Percentiles rank a stretch among this genome's conserved stretches.
Evolutionary conservation across 1,140 invertebrate genomes (phyloP).

Genomic region (Cherax destructor): DNA sequence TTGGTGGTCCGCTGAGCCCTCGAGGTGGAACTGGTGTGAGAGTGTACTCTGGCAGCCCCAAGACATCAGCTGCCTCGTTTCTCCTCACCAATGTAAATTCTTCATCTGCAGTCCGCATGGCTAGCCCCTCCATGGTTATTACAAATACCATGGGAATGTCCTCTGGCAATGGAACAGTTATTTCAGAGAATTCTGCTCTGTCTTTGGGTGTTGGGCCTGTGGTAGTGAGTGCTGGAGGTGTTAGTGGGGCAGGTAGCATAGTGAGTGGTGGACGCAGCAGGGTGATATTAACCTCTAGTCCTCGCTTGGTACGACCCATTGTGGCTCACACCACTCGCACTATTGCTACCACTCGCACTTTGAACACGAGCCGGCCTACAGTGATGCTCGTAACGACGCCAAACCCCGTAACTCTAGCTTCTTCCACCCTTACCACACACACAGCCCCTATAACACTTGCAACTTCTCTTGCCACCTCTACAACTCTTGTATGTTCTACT

Average conservation of each 20-base stretch:
- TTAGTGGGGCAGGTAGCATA: slow-evolving; percentile 2
- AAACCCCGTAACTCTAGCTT: neutral
- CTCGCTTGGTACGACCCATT: slow-evolving; percentile 43
- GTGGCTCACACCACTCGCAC: slow-evolving; percentile 7
- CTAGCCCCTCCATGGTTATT: slow-evolving; percentile 49
- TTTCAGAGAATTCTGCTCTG: slow-evolving; percentile 5
- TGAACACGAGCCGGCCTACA: slow-evolving; percentile 18
- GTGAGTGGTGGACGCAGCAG: slow-evolving; percentile 24
- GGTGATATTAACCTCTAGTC: slow-evolving; percentile 57
- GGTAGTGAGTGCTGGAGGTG: slow-evolving; percentile 31
- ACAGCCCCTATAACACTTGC: neutral
- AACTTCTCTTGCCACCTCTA: neutral
- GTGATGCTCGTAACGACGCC: slow-evolving; percentile 44
- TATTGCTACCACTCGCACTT: slow-evolving; percentile 1
- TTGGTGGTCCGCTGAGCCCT: slow-evolving; percentile 5
- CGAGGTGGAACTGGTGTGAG: slow-evolving; percentile 14
- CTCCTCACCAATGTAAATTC: slow-evolving; percentile 52
- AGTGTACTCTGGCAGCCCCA: slow-evolving; percentile 48
- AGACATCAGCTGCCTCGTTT: slow-evolving; percentile 37
- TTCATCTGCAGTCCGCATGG: slow-evolving; percentile 6
- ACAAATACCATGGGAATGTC: slow-evolving; percentile 41
- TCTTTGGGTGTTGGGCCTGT: slow-evolving; percentile 38
- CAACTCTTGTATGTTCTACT: neutral
- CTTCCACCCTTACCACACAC: slow-evolving; percentile 7
- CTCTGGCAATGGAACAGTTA: neutral